Conservation (phyloP, 2,797 vertebrate species). For the Pteronotus mesoamericanus region DNA sequence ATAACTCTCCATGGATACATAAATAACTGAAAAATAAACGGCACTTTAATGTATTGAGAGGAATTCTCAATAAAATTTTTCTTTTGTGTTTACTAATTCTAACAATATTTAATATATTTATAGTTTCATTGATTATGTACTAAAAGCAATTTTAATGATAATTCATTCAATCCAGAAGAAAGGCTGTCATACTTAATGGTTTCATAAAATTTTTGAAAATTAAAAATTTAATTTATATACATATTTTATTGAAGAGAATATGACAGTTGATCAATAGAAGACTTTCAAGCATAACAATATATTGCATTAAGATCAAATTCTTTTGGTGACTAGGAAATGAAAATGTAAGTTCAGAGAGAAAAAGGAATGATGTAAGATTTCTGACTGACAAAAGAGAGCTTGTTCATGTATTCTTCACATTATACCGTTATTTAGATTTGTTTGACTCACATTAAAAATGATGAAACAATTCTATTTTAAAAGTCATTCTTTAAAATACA, state of each 20-base stretch:
- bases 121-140: not conserved
- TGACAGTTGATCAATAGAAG: conserved; percentile 6
- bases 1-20: not conserved
- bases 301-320: conserved; percentile 16
- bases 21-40: conserved; percentile 22
- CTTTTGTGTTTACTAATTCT: conserved; percentile 7
- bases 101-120: conserved; percentile 1
- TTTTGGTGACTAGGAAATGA: not conserved
- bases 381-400: not conserved
- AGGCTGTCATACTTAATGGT: not conserved
- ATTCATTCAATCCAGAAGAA: not conserved
- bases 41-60: not conserved
- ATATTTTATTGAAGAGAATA: conserved; percentile 21
- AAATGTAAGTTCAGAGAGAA: conserved; percentile 30
- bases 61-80: conserved; percentile 2
- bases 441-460: conserved; percentile 1
- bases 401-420: not conserved
- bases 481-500: conserved; percentile 40
- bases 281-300: not conserved
- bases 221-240: not conserved
- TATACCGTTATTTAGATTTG: not conserved
- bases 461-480: conserved; percentile 5
- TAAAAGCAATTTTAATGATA: conserved; percentile 17
- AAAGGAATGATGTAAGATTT: not conserved
- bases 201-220: conserved; percentile 23